Conservation (phyloP, 1,140 invertebrate genomes). For the Magallana gigas region DNA sequence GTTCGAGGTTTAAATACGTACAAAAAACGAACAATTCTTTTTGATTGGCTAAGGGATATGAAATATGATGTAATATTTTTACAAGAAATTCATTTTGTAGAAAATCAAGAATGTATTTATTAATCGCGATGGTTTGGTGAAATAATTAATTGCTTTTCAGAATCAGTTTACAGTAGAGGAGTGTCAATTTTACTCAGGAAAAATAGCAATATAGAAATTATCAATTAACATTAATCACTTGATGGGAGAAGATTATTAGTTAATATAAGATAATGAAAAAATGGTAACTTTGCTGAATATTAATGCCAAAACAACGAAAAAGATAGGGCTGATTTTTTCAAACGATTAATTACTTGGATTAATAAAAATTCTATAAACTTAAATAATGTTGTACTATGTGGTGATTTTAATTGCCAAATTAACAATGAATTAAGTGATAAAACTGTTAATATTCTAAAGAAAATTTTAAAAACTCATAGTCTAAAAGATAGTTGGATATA, state of each 20-base stretch:
- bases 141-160: not conserved
- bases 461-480: not conserved
- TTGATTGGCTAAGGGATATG: no score
- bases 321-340: not conserved
- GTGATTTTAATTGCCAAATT: slow-evolving; percentile 3
- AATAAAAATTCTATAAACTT: not conserved
- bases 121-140: not conserved
- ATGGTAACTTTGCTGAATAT: not conserved
- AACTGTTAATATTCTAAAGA: not conserved
- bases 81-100: not conserved
- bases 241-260: not conserved
- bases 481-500: not conserved
- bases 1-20: no score
- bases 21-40: no score
- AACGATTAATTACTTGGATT: not conserved
- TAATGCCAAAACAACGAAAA: not conserved
- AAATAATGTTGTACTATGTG: not conserved
- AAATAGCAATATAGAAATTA: not conserved
- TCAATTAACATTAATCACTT: not conserved
- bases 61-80: not conserved
- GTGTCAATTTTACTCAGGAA: not conserved
- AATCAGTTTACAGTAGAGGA: no score
- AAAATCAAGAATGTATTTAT: not conserved
- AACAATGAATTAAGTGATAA: not conserved
- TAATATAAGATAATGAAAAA: not conserved